Evolutionary conservation across 1,140 invertebrate species (phyloP), one percentile per base, ranked within the genome.

Genomic region (Drosophila setifemur): DNA sequence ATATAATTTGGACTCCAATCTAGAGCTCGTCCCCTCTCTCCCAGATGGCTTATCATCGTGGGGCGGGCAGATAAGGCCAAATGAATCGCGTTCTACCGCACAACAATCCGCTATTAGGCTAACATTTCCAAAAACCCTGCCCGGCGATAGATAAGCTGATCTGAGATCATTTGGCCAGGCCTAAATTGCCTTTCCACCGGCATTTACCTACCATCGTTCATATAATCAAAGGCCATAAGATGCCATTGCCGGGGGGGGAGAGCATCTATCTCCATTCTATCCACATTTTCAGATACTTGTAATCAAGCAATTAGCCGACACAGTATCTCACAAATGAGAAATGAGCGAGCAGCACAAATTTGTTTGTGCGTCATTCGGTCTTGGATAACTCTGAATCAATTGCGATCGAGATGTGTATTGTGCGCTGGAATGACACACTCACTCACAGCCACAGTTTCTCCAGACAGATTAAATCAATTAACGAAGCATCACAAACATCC

Each of bases 1-100:
- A 66, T 66, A 66, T 66, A 66, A 66, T 66, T 66, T 66, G 2
- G 61, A 49, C 33, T 25, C 57, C 43, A 64, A 66, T 66, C 57
- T 66, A 39, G 25, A 37, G 42, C 57, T n/a, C 31, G n/a, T 21
- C 29, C 21, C 53, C 35, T 60, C 23, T 42, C 23, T 42, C 25
- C 8, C 35, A 25, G 61, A 66, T 66, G 61, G 61, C 61, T 66
- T 66, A 66, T 66, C 61, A 31, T 19, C 9, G 21, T 18, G 12
- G 16, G 31, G 40, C 54, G 60, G 40, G 29, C 8, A 49, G 61
- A 66, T 66, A 66, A 66, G 61, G 35, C 23, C 25, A 21, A 37
- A 47, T 16, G 37, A 16, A 7, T 25, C 55, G 19, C 54, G 29
- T 63, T 64, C 58, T 52, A 28, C 11, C 44, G 19, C 23, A 49